A percentile compares a stretch with the other conserved stretches of the same genome.
phyloP scores from a whole-genome alignment of 1,140 invertebrate genomes.

The Drosophila sulfurigaster region DNA sequence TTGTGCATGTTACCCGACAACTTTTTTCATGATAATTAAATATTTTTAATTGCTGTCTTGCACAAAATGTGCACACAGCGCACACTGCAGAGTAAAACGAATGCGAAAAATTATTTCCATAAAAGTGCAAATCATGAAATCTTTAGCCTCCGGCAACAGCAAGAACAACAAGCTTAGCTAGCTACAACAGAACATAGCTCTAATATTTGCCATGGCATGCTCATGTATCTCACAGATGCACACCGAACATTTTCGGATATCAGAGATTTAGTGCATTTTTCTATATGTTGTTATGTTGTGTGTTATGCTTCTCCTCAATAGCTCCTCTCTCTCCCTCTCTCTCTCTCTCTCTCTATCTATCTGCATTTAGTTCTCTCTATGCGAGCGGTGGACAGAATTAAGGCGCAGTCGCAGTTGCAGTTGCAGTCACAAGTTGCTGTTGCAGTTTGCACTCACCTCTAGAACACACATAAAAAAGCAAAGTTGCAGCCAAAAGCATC shows the following conservation, averaged over 20 bases:
- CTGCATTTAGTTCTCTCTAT: neutral
- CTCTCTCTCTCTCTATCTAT: too few species aligned
- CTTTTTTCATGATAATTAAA: slow-evolving; percentile 83
- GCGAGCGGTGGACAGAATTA: slow-evolving; percentile 62
- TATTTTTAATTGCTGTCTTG: slow-evolving; percentile 83
- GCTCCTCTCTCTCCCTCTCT: too few species aligned
- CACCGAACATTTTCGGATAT: slow-evolving; percentile 78
- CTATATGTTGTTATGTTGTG: slow-evolving; percentile 41
- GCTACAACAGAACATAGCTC: slow-evolving; percentile 70
- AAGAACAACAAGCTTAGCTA: slow-evolving; percentile 52
- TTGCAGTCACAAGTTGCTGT: slow-evolving; percentile 39
- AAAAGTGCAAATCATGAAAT: slow-evolving; percentile 83
- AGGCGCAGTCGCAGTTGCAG: slow-evolving; percentile 75
- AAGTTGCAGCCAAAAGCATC: slow-evolving; percentile 53
- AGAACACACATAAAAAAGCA: slow-evolving; percentile 51
- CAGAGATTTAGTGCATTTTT: slow-evolving; percentile 76
- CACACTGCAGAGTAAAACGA: slow-evolving; percentile 38
- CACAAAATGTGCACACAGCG: slow-evolving; percentile 75
- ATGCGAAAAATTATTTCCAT: slow-evolving; percentile 79
- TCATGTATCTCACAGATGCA: slow-evolving; percentile 70
- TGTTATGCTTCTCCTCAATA: slow-evolving; percentile 17
- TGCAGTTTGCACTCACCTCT: slow-evolving; percentile 36
- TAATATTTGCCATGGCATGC: slow-evolving; percentile 76
- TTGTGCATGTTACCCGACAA: slow-evolving; percentile 77
- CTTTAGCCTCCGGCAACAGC: slow-evolving; percentile 55